These are phyloP conservation scores for Sphaerophoria rueppellii DNA, from an alignment of 2,888 invertebrate species.

Conservation along the genomic window DNA sequence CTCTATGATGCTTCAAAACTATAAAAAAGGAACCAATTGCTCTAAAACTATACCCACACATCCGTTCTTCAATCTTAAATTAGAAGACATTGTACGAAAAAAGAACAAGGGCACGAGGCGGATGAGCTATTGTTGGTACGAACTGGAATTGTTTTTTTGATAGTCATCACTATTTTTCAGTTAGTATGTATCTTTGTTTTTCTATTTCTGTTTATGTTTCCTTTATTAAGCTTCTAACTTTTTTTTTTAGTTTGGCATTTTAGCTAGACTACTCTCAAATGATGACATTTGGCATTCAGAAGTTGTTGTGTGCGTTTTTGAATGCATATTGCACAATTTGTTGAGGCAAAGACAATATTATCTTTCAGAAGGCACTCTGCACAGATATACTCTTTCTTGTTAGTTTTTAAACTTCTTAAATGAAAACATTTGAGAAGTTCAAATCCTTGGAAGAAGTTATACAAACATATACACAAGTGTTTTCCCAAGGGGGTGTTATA, in stretches of 20 bases:
- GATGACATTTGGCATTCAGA: slow-evolving; percentile 53
- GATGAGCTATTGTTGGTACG: slow-evolving; percentile 26
- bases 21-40: slow-evolving; percentile 44
- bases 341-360: slow-evolving; percentile 24
- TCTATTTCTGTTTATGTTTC: slow-evolving; percentile 5
- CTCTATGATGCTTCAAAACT: slow-evolving; percentile 19
- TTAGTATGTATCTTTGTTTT: neutral
- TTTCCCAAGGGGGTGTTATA: neutral
- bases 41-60: slow-evolving; percentile 46
- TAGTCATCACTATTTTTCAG: neutral
- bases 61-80: slow-evolving; percentile 39
- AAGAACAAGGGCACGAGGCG: slow-evolving; percentile 58
- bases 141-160: slow-evolving; percentile 23
- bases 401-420: neutral
- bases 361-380: slow-evolving; percentile 2
- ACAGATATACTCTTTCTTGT: slow-evolving; percentile 10
- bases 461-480: neutral
- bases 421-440: neutral
- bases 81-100: slow-evolving; percentile 18
- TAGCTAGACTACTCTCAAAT: slow-evolving; percentile 26
- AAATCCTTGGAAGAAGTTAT: neutral
- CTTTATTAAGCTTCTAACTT: neutral
- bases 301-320: slow-evolving; percentile 14
- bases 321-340: slow-evolving; percentile 34
- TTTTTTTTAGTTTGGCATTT: slow-evolving; percentile 21